Percentiles rank a stretch among this genome's conserved stretches.
phyloP scores from a whole-genome alignment of 2,888 invertebrate species.

The Calameuta pallipes region DNA sequence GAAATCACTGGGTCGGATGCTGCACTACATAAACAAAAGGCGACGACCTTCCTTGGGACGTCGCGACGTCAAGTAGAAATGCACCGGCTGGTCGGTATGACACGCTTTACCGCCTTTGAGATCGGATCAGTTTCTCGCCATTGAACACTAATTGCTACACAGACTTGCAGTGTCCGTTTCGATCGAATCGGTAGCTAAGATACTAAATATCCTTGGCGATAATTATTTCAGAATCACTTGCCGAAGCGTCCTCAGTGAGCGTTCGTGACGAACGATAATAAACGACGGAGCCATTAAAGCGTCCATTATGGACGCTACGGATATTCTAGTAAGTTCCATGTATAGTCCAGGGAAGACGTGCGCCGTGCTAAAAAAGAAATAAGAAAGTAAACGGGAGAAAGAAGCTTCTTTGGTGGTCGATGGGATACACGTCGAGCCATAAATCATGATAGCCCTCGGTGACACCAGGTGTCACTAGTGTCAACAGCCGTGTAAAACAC shows the following conservation, averaged over 20 bases:
- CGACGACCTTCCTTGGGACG: neutral
- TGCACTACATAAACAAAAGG: neutral
- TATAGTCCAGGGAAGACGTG: neutral
- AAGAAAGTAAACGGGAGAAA: neutral
- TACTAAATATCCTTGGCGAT: neutral
- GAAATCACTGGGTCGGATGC: neutral
- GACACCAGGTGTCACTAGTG: constrained; percentile 3
- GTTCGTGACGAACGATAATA: neutral
- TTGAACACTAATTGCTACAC: neutral
- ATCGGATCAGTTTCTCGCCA: neutral
- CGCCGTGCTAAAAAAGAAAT: neutral
- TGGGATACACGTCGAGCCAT: neutral
- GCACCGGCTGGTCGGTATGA: neutral
- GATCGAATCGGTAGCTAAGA: neutral
- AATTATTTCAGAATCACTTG: neutral
- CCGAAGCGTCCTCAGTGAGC: neutral
- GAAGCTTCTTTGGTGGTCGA: neutral
- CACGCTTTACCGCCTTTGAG: neutral
- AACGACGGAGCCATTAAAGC: neutral
- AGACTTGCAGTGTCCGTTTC: neutral
- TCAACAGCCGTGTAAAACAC: neutral
- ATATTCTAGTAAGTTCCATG: neutral
- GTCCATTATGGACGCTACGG: neutral
- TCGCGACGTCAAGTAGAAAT: neutral
- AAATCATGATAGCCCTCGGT: constrained; percentile 2